Percentiles rank a stretch among this genome's conserved stretches.
Evolutionary conservation across 1,140 invertebrate species (phyloP).

Genomic region (Neodiprion fabricii): DNA sequence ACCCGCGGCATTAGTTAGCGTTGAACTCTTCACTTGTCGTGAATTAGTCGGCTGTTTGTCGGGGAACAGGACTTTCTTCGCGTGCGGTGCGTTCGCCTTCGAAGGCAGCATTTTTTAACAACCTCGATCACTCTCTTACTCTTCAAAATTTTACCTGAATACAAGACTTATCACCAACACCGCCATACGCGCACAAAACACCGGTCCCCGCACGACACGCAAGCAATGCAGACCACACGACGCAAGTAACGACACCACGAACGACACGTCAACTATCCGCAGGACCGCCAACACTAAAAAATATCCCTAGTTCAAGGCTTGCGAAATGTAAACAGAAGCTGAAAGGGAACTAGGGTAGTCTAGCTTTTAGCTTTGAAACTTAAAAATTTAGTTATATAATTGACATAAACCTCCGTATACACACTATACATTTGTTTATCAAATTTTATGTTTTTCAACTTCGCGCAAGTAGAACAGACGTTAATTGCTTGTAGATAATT

Average conservation of each 20-base stretch:
- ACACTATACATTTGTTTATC: too few relatives aligned
- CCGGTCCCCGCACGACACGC: conserved; percentile 5
- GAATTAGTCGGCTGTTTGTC: conserved; percentile 49
- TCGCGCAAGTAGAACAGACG: too few relatives aligned
- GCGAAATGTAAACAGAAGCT: too few relatives aligned
- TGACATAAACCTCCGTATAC: too few relatives aligned
- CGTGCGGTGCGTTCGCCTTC: conserved; percentile 43
- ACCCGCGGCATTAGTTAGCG: conserved; percentile 68
- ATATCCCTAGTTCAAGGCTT: not conserved
- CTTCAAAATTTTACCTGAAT: too few relatives aligned
- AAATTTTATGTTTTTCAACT: too few relatives aligned
- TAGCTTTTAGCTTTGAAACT: too few relatives aligned
- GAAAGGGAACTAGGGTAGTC: too few relatives aligned
- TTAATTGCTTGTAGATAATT: too few relatives aligned
- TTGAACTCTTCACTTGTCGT: conserved; percentile 58
- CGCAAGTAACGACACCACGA: not conserved
- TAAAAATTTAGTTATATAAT: too few relatives aligned
- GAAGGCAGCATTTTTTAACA: conserved; percentile 40
- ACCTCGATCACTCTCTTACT: not conserved
- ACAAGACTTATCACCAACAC: not conserved
- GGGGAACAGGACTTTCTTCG: conserved; percentile 50
- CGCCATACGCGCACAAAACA: conserved; percentile 5
- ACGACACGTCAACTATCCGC: not conserved
- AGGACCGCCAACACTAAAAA: not conserved
- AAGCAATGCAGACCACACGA: conserved; percentile 1